Base-by-base conservation (phyloP, 2,888 invertebrate genomes). In the Eupithecia dodoneata region DNA sequence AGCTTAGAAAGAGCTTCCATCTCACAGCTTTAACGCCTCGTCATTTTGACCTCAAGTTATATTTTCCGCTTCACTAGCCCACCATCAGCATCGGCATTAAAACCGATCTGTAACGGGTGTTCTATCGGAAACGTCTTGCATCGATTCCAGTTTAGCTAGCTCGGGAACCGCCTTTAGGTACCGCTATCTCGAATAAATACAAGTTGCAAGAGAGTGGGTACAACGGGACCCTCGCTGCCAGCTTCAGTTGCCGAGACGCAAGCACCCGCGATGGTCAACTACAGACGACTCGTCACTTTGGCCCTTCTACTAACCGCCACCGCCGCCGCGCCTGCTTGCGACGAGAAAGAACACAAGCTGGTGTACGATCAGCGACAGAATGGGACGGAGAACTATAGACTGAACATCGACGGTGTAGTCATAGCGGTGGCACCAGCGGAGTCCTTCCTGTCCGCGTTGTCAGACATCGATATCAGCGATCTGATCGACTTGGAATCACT, bases 341-440 rank as follows among this genome's bases (percentile, higher is more conserved):
- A 90, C 78, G 84, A 83, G 73, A 81, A 79, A 59, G 79, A 83
- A 67, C 79, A 79, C 42, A 80, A 76, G 52, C 63, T 82, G 13
- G 49, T 76, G 81, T 97, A 96, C 88, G 97, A 98, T 90, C 97
- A 98, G 87, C 92, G 97, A 9, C 98, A 98, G 88, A 97, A 97
- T 87, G 98, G 98, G 2, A 94, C 96, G 0, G 97, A 97, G 84
- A 98, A 98, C 92, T 96, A 96, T 81, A 95, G 97, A 30, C 91
- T 98, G 12, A 96, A 96, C 86, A 94, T 98, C 72, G 96, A 97
- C 84, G 97, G 97, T 15, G 93, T 97, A n/a, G 95, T 97, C 15
- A 90, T 97, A 52, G 96, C 97, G 3, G 92, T 96, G 66, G 96
- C 96, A 0, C 97, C 97, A 0, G 96, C 96, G 0, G 96, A 96